Base-by-base conservation (phyloP, 2,797 vertebrate species). In the Chrysocyon brachyurus region DNA sequence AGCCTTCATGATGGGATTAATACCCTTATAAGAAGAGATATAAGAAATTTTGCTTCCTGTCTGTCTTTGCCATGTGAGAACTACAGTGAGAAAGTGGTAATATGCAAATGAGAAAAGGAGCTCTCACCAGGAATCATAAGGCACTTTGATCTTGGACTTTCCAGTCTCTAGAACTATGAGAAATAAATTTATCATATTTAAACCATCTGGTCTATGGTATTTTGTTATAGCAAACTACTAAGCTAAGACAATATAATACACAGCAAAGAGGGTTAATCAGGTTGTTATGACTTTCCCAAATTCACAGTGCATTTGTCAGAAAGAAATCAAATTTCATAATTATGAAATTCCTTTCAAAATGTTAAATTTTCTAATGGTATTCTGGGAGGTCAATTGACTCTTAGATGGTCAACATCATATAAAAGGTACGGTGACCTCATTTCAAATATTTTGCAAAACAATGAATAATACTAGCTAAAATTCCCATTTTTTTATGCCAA, bases 291-390 rank as follows among this genome's bases (percentile, higher is more conserved):
- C 88, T 33, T 85, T 93, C 14, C 36, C 85, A 98, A 98, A 98
- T 98, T 98, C 98, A 98, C 63, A 92, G 94, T 87, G 82, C 28
- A 96, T 97, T 97, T 97, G 93, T 98, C 93, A 98, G 87, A 96
- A 94, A 92, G 87, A 98, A 98, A 98, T 98, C 94, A 98, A 98
- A 97, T 98, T 98, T 98, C 96, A 98, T 98, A 98, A 96, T 98
- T 98, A 98, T 96, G 98, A 98, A 95, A 98, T 98, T 98, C 98
- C 97, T 98, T 98, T 98, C 96, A 98, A 96, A 98, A 98, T 96
- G 95, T 97, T 98, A 98, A 97, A 97, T 98, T 98, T 98, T 98
- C 96, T 98, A 96, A 98, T 96, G 94, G 97, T 94, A 98, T 96
- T 97, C 97, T 86, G 89, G 88, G 97, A 93, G 95, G 96, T 96